A percentile compares a stretch with the other conserved stretches of the same genome.
Conservation (phyloP, 2,113 vertebrate genomes). For the Cyprinodon brontotheroides region DNA sequence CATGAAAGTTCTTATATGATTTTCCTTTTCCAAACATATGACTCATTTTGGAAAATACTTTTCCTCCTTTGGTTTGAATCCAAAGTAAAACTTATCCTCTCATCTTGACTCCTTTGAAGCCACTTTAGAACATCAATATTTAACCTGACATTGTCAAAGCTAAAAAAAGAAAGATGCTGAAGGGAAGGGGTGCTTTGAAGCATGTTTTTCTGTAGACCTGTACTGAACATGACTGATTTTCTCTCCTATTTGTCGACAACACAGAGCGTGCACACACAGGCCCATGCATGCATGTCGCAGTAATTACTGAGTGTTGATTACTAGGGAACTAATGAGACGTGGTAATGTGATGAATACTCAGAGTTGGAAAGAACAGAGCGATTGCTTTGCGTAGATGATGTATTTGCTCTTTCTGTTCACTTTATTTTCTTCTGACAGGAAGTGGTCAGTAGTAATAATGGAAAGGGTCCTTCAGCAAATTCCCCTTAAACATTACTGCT, state of each 20-base stretch:
- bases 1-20: neutral
- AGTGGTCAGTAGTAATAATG: neutral
- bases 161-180: slow-evolving; percentile 63
- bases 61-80: slow-evolving; percentile 34
- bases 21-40: slow-evolving; percentile 7
- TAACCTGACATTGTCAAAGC: slow-evolving; percentile 64
- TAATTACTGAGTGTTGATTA: slow-evolving; percentile 20
- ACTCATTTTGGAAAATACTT: slow-evolving; percentile 12
- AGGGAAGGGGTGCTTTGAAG: slow-evolving; percentile 51
- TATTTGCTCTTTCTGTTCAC: neutral
- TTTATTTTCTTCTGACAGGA: slow-evolving; percentile 3
- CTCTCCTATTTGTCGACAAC: slow-evolving; percentile 23
- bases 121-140: slow-evolving; percentile 67
- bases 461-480: neutral
- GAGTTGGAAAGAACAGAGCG: neutral
- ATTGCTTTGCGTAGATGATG: slow-evolving; percentile 13
- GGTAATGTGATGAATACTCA: slow-evolving; percentile 16
- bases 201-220: slow-evolving; percentile 40
- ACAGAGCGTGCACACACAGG: neutral
- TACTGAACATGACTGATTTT: slow-evolving; percentile 41
- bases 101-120: slow-evolving; percentile 43
- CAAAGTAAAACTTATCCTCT: slow-evolving; percentile 29
- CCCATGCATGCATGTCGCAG: neutral
- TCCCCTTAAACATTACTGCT: neutral
- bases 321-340: slow-evolving; percentile 5